Percentiles rank a stretch among this genome's conserved stretches.
These are phyloP conservation scores for Pollenia griseotomentosa DNA, from an alignment of 2,888 invertebrate genomes.

Conservation along the genomic window DNA sequence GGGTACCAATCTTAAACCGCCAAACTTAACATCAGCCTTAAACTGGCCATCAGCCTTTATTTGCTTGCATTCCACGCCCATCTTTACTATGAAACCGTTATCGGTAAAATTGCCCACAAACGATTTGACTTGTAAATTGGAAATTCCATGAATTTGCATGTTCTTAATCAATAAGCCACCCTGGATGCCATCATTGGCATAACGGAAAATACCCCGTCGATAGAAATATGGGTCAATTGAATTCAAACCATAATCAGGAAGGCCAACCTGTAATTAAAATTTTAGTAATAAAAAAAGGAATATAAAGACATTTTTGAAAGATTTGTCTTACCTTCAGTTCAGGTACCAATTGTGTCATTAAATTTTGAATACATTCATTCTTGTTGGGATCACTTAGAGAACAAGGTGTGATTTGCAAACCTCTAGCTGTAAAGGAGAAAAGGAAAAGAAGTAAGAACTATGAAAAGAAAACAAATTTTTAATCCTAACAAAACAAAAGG, in stretches of 20 bases:
- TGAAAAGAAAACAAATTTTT: background rate
- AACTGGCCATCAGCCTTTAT: constrained; percentile 86
- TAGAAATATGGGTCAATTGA: constrained; percentile 82
- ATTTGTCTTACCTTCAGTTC: constrained; percentile 77
- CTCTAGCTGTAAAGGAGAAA: constrained; percentile 39
- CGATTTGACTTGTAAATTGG: constrained; percentile 85
- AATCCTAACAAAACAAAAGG: constrained; percentile 14
- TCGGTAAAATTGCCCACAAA: constrained; percentile 86
- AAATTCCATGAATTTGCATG: constrained; percentile 86
- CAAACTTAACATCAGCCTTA: constrained; percentile 87
- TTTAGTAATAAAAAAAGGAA: background rate
- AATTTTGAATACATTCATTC: constrained; percentile 86
- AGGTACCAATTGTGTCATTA: constrained; percentile 85
- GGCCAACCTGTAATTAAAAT: constrained; percentile 73
- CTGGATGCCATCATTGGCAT: constrained; percentile 81
- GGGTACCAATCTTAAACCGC: constrained; percentile 87
- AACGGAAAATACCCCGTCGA: constrained; percentile 82
- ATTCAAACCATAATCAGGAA: constrained; percentile 79
- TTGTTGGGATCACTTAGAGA: constrained; percentile 86
- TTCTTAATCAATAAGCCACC: constrained; percentile 82
- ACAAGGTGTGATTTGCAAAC: constrained; percentile 83
- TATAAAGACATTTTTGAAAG: background rate
- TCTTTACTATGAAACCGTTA: constrained; percentile 86
- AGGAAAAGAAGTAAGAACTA: background rate
- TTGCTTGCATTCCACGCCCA: constrained; percentile 86